A percentile compares a stretch with the other conserved stretches of the same genome.
Evolutionary conservation across 2,113 vertebrate species (phyloP).

Genomic region (Tetrax tetrax): DNA sequence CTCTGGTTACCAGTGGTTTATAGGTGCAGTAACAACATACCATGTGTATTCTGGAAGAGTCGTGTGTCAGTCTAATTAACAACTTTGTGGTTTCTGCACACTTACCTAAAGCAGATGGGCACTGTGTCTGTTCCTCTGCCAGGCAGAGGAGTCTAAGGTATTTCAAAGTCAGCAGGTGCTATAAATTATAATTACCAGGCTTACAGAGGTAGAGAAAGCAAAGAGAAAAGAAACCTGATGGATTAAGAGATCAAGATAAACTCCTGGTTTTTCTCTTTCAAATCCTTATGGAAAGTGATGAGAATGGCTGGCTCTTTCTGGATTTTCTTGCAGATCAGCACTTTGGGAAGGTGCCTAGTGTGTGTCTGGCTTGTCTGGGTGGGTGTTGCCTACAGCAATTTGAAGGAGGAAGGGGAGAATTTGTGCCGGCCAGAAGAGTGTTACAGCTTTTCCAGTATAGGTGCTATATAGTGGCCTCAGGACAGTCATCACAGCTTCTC

Average conservation of each 20-base stretch:
- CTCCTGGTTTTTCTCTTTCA: not conserved
- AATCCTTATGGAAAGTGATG: not conserved
- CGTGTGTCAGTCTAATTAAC: slow-evolving; percentile 72
- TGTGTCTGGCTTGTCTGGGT: not conserved
- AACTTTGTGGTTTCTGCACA: slow-evolving; percentile 66
- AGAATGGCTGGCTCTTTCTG: not conserved
- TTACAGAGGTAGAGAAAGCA: slow-evolving; percentile 43
- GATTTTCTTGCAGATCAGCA: not conserved
- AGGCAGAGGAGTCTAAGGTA: slow-evolving; percentile 53
- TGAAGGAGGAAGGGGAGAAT: not conserved
- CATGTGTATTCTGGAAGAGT: slow-evolving; percentile 48
- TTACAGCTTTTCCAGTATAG: not conserved
- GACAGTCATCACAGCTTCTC: not conserved
- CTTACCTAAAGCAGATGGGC: slow-evolving; percentile 67
- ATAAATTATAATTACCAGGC: slow-evolving; percentile 63
- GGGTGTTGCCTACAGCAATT: not conserved
- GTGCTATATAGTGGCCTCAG: not conserved
- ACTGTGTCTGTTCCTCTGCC: slow-evolving; percentile 69
- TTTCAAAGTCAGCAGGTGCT: slow-evolving; percentile 73
- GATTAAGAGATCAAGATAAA: slow-evolving; percentile 69
- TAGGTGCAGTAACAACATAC: slow-evolving; percentile 45
- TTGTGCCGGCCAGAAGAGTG: not conserved
- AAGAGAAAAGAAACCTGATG: slow-evolving; percentile 44
- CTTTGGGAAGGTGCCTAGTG: not conserved
- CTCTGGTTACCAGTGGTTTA: slow-evolving; percentile 1